phyloP scores from a whole-genome alignment of 2,797 vertebrate species.

The Intellagama lesueurii region DNA sequence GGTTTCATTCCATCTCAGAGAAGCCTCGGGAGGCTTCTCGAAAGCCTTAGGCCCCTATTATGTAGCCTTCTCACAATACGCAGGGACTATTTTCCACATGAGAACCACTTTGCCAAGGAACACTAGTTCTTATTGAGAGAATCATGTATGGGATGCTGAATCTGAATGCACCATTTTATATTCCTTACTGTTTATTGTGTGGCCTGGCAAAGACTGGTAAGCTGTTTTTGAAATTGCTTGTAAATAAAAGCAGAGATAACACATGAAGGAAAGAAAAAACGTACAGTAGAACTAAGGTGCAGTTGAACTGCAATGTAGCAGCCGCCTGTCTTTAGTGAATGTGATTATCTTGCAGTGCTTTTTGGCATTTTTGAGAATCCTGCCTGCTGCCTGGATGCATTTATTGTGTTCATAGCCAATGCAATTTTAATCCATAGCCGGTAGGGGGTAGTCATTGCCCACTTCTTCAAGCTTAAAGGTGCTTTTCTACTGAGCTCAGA shows the following conservation, averaged over 20 bases:
- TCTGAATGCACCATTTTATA: not conserved
- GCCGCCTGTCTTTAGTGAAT: no score
- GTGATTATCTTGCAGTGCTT: not conserved
- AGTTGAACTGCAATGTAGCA: no score
- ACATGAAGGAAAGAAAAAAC: not conserved
- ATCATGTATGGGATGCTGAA: not conserved
- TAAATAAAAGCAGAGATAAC: not conserved
- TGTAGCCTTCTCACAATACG: not conserved
- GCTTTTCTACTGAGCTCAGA: no score
- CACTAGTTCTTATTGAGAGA: constrained; percentile 17
- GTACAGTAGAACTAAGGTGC: no score
- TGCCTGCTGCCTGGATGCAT: not conserved
- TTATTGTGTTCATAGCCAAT: constrained; percentile 12
- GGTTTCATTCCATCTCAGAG: not conserved
- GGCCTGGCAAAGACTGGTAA: not conserved
- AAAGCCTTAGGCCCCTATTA: not conserved
- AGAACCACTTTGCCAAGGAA: constrained; percentile 11
- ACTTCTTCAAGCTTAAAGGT: constrained; percentile 15
- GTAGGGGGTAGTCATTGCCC: constrained; percentile 59
- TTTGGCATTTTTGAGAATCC: not conserved
- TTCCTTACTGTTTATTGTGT: constrained; percentile 8
- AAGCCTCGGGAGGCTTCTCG: not conserved
- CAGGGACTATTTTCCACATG: not conserved
- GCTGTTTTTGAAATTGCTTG: not conserved
- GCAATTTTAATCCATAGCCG: constrained; percentile 50